phyloP scores from a whole-genome alignment of 1,140 invertebrate genomes.

The Drosophila gunungcola region DNA sequence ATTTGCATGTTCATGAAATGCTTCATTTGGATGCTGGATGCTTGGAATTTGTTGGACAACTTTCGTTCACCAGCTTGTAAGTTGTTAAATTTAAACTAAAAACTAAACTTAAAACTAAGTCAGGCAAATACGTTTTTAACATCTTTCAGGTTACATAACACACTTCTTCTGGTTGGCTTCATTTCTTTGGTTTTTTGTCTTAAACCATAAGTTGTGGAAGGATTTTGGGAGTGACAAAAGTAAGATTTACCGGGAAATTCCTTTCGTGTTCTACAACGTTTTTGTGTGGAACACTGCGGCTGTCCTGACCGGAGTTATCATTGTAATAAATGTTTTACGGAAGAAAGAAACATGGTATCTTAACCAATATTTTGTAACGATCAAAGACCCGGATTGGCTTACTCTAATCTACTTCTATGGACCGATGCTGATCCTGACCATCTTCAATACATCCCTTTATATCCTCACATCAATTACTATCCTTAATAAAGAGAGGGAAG shows the following conservation, averaged over 20 bases:
- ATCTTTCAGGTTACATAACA: background rate
- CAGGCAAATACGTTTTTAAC: background rate
- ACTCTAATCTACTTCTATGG: background rate
- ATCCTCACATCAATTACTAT: background rate
- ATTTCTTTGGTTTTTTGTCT: background rate
- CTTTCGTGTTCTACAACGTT: background rate
- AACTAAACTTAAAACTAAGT: too few relatives aligned
- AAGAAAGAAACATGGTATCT: background rate
- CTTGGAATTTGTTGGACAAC: background rate
- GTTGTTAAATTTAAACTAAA: background rate
- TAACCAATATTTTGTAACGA: background rate
- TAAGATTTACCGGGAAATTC: background rate
- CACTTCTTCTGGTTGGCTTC: background rate
- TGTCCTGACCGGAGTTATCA: background rate
- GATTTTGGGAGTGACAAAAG: background rate
- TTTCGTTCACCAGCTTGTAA: background rate
- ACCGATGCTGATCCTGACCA: background rate
- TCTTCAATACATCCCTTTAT: background rate
- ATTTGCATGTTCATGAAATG: constrained; percentile 1
- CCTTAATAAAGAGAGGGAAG: background rate
- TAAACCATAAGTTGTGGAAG: background rate
- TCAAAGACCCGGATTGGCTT: background rate
- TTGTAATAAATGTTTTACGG: background rate
- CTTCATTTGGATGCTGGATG: background rate
- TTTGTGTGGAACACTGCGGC: background rate